Evolutionary conservation across 2,797 vertebrate genomes (phyloP), one percentile per base, ranked within the genome.

Genomic region (Paramormyrops hopkinsi): DNA sequence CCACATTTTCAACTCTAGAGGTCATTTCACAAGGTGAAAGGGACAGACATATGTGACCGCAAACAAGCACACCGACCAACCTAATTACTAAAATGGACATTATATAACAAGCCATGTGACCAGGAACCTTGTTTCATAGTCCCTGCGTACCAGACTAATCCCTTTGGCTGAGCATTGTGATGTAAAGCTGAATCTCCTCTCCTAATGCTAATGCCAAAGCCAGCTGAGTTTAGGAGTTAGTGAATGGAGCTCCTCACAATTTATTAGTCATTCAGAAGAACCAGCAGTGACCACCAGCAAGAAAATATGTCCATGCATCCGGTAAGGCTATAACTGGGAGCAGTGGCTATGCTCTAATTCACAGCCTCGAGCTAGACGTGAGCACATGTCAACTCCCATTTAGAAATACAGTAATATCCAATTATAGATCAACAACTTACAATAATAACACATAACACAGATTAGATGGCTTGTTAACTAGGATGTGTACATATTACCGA

Each of bases 381-480:
- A 82, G 51, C 51, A 53, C 51, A 46, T 25, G 50, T 86, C 82
- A 56, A 12, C 85, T 25, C 51, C 50, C 29, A 86, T 86, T 86
- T 86, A 46, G 85, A 53, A 85, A 29, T 85, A 37, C 85, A 86
- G 51, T 86, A 56, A 86, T 33, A 19, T 37, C 44, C 82, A 85
- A 85, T 85, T 48, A 85, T 46, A 25, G 82, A 85, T 51, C 82
- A 85, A 51, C 82, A 85, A 48, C 82, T 51, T 86, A 29, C 48
- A 54, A 56, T 25, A 53, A 86, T 86, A 56, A 86, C n/a, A 86
- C 48, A 86, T 53, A 86, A 29, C 19, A 53, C 51, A 56, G 53
- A 87, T 59, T 33, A 87, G 48, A 56, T n/a, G 53, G 51, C 86
- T 51, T 25, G 29, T 87, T 87, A 87, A 87, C 50, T 46, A 88